These are phyloP conservation scores for Hexactinellida sp. DNA, from an alignment of 37 sponge, comb jelly and placozoan species.

Conservation along the genomic window DNA sequence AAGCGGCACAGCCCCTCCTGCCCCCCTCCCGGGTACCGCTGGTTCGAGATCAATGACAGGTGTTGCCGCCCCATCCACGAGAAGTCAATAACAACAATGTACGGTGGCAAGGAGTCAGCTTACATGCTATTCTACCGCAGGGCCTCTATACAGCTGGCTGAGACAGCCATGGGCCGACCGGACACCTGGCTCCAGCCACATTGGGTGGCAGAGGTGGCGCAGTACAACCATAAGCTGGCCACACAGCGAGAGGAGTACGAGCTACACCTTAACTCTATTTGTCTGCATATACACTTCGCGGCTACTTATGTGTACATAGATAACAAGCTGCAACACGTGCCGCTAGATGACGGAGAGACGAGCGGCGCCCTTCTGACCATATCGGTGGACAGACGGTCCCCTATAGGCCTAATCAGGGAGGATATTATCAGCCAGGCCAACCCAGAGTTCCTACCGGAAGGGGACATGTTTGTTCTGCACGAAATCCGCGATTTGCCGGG, in stretches of 20 bases:
- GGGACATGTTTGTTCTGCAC: constrained; percentile 17
- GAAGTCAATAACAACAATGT: constrained; percentile 38
- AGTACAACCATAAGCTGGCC: not conserved
- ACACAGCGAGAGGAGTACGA: not conserved
- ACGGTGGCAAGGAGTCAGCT: constrained; percentile 64
- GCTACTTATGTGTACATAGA: not conserved
- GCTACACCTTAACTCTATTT: not conserved
- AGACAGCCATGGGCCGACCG: constrained; percentile 22
- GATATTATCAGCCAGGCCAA: not conserved
- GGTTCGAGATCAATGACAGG: constrained; percentile 75
- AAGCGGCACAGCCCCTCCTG: not conserved
- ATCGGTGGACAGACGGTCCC: not conserved
- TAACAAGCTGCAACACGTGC: not conserved
- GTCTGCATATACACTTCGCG: not conserved
- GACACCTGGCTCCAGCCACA: not conserved
- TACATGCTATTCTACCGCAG: constrained; percentile 84
- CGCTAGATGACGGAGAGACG: not conserved
- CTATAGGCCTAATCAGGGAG: not conserved
- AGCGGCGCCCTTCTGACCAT: not conserved
- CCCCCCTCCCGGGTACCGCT: constrained; percentile 45
- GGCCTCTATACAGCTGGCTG: constrained; percentile 27
- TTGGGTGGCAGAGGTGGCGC: not conserved
- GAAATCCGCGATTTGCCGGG: constrained; percentile 42
- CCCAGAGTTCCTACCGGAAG: not conserved
- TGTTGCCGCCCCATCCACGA: constrained; percentile 31